Percentiles rank a stretch among this genome's conserved stretches.
Conservation (phyloP, 2,797 vertebrate species). For the Pipistrellus pygmaeus region DNA sequence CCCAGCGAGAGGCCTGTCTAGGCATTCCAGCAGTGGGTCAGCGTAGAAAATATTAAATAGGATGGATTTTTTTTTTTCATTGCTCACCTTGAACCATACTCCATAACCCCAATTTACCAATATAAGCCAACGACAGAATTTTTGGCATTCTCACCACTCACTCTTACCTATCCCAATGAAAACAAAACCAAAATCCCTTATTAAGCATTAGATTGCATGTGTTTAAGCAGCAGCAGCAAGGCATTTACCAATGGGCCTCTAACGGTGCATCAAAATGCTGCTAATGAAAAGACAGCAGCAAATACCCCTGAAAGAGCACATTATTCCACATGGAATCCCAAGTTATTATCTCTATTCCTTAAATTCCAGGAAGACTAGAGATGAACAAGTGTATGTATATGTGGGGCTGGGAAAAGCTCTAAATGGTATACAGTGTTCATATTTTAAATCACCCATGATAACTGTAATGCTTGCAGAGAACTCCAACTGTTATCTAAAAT, state of each 20-base stretch:
- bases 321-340: conserved; percentile 71
- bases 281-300: conserved; percentile 76
- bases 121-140: conserved; percentile 12
- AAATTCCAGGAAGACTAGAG: conserved; percentile 68
- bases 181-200: conserved; percentile 53
- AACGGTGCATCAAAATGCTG: conserved; percentile 74
- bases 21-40: neutral
- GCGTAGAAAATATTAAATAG: conserved; percentile 51
- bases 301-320: conserved; percentile 64
- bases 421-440: conserved; percentile 27
- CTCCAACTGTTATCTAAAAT: conserved; percentile 10
- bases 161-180: conserved; percentile 30
- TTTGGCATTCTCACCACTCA: conserved; percentile 54
- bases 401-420: conserved; percentile 47
- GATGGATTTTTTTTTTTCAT: conserved; percentile 42
- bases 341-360: conserved; percentile 55
- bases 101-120: conserved; percentile 24
- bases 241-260: conserved; percentile 57
- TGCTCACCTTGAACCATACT: conserved; percentile 50
- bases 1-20: neutral
- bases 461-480: conserved; percentile 60
- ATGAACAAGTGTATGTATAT: conserved; percentile 64
- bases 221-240: conserved; percentile 43
- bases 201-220: conserved; percentile 20
- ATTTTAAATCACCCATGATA: conserved; percentile 61